Evolutionary conservation across 2,888 invertebrate species (phyloP).

Genomic region (Ypsolopha scabrella): DNA sequence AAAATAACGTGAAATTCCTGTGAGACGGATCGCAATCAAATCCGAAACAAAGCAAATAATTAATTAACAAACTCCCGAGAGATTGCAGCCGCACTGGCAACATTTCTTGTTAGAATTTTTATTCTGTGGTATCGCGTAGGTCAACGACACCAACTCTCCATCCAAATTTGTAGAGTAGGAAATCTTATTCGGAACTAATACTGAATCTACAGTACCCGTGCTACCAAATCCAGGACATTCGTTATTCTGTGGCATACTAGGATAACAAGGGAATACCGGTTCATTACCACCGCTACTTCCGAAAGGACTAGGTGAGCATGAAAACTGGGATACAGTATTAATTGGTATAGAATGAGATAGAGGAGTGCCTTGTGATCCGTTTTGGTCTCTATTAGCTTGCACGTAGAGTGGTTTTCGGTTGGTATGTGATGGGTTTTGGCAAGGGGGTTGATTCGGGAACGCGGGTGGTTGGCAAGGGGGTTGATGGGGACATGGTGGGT

Average conservation of each 20-base stretch:
- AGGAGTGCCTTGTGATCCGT: not conserved
- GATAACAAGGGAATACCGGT: not conserved
- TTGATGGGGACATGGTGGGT: not conserved
- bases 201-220: not conserved
- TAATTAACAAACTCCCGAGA: too few relatives aligned
- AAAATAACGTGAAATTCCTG: too few relatives aligned
- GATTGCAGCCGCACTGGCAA: too few relatives aligned
- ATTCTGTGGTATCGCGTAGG: not conserved
- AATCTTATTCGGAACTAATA: not conserved
- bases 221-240: not conserved
- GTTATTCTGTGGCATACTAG: not conserved
- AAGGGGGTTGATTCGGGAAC: not conserved
- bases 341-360: conserved; percentile 15
- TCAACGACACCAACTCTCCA: conserved; percentile 1
- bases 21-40: too few relatives aligned
- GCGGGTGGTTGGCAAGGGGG: not conserved
- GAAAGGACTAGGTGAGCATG: conserved; percentile 3
- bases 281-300: not conserved
- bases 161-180: not conserved
- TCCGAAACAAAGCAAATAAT: too few relatives aligned
- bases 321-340: conserved; percentile 16
- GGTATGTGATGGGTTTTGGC: not conserved
- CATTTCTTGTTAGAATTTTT: too few relatives aligned
- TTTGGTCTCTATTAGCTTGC: not conserved
- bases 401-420: not conserved